Evolutionary conservation across 2,797 vertebrate genomes (phyloP), one percentile per base, ranked within the genome.

Genomic region (Distichodus sexfasciatus): DNA sequence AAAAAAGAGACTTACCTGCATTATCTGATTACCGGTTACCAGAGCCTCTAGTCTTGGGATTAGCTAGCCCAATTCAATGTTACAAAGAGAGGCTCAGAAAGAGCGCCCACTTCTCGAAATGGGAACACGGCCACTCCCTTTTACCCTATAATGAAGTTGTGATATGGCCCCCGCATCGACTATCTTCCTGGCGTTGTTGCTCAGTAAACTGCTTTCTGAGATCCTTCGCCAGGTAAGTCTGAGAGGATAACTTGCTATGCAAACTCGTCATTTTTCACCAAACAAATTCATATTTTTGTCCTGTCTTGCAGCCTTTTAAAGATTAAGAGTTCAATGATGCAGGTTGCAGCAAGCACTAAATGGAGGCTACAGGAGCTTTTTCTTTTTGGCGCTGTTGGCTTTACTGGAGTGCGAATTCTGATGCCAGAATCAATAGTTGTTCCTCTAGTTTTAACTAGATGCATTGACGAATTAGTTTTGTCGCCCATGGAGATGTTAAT

Each of bases 1-100:
- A 67, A 57, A n/a, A n/a, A 71, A 66, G 46, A 31, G 36, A 64
- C 71, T 71, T 69, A 31, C 53, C 43, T 58, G n/a, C 11, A 14
- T 51, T 33, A 31, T 71, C 35, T 51, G 38, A 61, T 71, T 70
- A n/a, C n/a, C n/a, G n/a, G n/a, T n/a, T n/a, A n/a, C n/a, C n/a
- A n/a, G n/a, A n/a, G n/a, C 47, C 29, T 15, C 36, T 43, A 61
- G 33, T 43, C 33, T 11, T 17, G 61, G 28, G 26, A 65, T 72
- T 68, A 55, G 53, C 38, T 23, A 6, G 38, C 69, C 38, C 57
- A 9, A 43, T 51, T n/a, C n/a, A 35, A 70, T 33, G 43, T 21
- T 57, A 31, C 41, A 62, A 50, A 60, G 62, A 72, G 62, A 58
- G 59, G 63, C 57, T 65, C 66, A 71, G 68, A 64, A 54, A 74